Evolutionary conservation across 2,888 invertebrate genomes (phyloP).

Genomic region (Zygothrica quintamaculata): DNA sequence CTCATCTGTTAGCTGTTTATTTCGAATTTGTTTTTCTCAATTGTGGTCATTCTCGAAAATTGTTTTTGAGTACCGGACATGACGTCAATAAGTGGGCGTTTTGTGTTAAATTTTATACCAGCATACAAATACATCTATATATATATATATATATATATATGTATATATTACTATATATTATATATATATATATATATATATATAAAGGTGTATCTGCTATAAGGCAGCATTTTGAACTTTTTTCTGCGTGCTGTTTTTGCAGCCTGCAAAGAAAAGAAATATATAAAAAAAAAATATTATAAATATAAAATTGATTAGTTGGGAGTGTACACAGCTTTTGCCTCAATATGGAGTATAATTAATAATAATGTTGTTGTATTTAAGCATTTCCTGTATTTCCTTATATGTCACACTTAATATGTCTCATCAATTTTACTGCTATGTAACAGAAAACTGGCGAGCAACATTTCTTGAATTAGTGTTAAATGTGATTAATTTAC

Average conservation of each 20-base stretch:
- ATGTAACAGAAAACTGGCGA: no score
- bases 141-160: constrained; percentile 8
- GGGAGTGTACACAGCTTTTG: no score
- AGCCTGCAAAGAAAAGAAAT: not conserved
- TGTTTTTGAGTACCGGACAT: constrained; percentile 83
- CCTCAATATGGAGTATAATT: no score
- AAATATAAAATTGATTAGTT: constrained; percentile 37
- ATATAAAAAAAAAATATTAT: constrained; percentile 57
- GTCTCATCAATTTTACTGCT: constrained; percentile 9
- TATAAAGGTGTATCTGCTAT: not conserved
- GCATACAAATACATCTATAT: constrained; percentile 25
- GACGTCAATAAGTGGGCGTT: constrained; percentile 85
- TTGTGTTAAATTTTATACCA: constrained; percentile 80
- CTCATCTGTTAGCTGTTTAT: constrained; percentile 63
- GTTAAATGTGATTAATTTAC: no score
- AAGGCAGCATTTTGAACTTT: not conserved
- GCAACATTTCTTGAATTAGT: no score
- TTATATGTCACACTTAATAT: constrained; percentile 54
- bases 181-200: constrained; percentile 3
- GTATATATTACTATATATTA: constrained; percentile 4
- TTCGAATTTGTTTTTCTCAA: constrained; percentile 79
- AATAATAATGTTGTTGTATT: constrained; percentile 4
- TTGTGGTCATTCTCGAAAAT: constrained; percentile 81
- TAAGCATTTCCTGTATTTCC: constrained; percentile 67
- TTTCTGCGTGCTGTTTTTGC: no score